Base-by-base conservation (phyloP, 1,140 invertebrate genomes). In the Platyscapa corneri region DNA sequence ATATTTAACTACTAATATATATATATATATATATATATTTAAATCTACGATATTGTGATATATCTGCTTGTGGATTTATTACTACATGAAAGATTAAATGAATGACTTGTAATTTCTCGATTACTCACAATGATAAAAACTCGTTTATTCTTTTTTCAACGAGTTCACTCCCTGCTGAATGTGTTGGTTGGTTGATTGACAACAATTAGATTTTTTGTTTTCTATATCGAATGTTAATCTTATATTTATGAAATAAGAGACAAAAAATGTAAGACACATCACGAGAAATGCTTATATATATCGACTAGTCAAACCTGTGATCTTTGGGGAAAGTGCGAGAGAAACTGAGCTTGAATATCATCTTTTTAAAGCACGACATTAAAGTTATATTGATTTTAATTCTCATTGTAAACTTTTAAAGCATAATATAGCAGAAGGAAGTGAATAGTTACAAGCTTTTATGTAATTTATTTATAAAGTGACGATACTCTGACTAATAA, bases 281-380 rank as follows among this genome's bases (percentile, higher is more conserved):
- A 70, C 65, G 42, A 74, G 32, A 75, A 60, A 75, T 82, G 70
- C 70, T 82, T 82, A 27, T 37, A 32, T 64, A 76, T 83, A 83
- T 76, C 64, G 75, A 78, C 82, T 84, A 84, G 82, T 84, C 82
- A 84, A 84, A 84, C 75, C 74, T 84, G 82, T 84, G 82, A 78
- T 78, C 75, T 78, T 84, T 56, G 72, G 53, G n/a, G 42, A 81
- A 64, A 70, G 37, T 74, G 60, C 60, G 64, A 78, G 39, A 64
- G 23, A 72, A 67, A 84, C 64, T 64, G 60, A 83, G 74, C 37
- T 84, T 84, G 39, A 76, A 53, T 32, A 76, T 76, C 42, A 76
- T 76, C 46, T 32, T 76, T 76, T 76, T 76, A 53, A 75, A n/a
- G 39, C 42, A 46, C 16, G 37, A 53, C 30, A 32, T 53, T 3